phyloP scores from a whole-genome alignment of 1,140 invertebrate genomes.

The Pinna nobilis region DNA sequence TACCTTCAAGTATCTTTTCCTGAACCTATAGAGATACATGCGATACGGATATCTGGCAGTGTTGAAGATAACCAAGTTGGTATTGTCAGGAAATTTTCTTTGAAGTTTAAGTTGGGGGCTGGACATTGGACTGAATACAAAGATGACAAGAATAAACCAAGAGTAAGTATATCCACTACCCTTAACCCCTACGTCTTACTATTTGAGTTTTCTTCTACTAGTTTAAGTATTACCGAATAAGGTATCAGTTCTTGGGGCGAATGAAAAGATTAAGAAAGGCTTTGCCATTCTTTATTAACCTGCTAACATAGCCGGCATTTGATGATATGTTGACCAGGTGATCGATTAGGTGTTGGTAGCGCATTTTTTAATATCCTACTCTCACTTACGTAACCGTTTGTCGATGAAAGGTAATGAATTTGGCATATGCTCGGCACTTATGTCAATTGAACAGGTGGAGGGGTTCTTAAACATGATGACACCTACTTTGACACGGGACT shows the following conservation, averaged over 20 bases:
- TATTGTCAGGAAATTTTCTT: neutral
- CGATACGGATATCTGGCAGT: neutral
- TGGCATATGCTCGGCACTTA: too few species aligned
- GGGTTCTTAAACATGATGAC: too few species aligned
- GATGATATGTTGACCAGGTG: too few species aligned
- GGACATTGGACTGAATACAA: neutral
- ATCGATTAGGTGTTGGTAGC: too few species aligned
- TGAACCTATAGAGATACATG: neutral
- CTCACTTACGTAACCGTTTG: too few species aligned
- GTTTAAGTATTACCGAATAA: too few species aligned
- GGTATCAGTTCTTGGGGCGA: neutral
- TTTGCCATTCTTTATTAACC: neutral
- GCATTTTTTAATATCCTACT: too few species aligned
- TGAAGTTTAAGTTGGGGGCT: neutral
- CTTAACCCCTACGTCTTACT: too few species aligned
- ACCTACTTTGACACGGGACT: too few species aligned
- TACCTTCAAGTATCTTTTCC: constrained; percentile 1
- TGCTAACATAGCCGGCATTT: neutral
- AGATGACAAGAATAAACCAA: neutral
- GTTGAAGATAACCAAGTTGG: neutral
- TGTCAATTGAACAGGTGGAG: too few species aligned
- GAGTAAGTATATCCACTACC: neutral
- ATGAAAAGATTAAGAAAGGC: neutral
- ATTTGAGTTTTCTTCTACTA: too few species aligned
- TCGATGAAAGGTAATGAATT: too few species aligned